A percentile compares a stretch with the other conserved stretches of the same genome.
phyloP scores from a whole-genome alignment of 2,797 vertebrate genomes.

The Pagetopsis macropterus region DNA sequence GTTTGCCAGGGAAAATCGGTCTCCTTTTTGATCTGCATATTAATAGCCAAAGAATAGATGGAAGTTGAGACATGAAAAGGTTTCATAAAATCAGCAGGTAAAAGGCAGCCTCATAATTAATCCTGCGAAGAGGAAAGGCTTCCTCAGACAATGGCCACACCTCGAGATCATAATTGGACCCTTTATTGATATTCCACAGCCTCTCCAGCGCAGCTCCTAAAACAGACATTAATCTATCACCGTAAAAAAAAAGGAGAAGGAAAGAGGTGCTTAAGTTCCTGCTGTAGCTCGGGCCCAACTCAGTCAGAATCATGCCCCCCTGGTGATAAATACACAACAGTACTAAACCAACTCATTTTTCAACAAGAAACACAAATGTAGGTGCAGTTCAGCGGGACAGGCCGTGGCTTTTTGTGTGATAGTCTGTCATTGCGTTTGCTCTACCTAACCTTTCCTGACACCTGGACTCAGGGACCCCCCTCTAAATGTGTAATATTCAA shows the following conservation, averaged over 20 bases:
- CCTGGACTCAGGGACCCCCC: constrained; percentile 81
- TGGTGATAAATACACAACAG: constrained; percentile 69
- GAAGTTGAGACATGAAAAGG: constrained; percentile 79
- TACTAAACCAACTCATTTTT: constrained; percentile 76
- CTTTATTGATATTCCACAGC: constrained; percentile 81
- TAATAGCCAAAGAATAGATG: constrained; percentile 77
- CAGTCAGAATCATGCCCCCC: constrained; percentile 33
- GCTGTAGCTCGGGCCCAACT: constrained; percentile 30
- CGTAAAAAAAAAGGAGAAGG: neutral
- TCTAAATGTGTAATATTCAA: constrained; percentile 85
- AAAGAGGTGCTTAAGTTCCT: constrained; percentile 52
- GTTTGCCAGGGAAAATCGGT: constrained; percentile 78
- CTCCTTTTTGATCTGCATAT: constrained; percentile 82
- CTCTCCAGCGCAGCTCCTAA: constrained; percentile 57
- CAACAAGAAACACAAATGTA: constrained; percentile 61
- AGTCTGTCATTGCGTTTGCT: constrained; percentile 78
- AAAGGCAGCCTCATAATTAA: constrained; percentile 75
- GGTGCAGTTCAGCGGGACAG: constrained; percentile 53
- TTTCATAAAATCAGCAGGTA: constrained; percentile 83
- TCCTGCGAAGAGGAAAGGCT: constrained; percentile 70
- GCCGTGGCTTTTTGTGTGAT: constrained; percentile 61
- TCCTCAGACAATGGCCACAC: constrained; percentile 73
- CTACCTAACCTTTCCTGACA: constrained; percentile 82
- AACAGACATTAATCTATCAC: constrained; percentile 73
- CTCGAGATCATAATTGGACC: constrained; percentile 73